Evolutionary conservation across 2,888 invertebrate genomes (phyloP).

Genomic region (Heliothis peltigera): DNA sequence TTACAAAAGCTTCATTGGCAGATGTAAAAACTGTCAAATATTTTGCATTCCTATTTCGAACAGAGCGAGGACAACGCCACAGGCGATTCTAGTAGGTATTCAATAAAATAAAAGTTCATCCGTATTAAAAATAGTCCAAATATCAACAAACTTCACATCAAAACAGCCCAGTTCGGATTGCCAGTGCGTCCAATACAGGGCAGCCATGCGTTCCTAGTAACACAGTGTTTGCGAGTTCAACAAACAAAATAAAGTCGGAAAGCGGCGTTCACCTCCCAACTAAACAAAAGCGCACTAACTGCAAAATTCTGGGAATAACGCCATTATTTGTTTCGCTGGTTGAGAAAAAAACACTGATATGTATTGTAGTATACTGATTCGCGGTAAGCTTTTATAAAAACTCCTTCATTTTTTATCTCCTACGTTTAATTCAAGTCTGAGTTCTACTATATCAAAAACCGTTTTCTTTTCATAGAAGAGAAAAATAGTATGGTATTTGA

Average conservation of each 20-base stretch:
- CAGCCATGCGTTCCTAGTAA: conserved; percentile 39
- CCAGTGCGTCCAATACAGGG: conserved; percentile 21
- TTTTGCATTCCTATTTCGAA: background rate
- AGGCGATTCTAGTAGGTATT: background rate
- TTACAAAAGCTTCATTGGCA: background rate
- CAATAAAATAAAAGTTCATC: conserved; percentile 7
- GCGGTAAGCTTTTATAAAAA: conserved; percentile 6
- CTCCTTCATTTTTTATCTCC: background rate
- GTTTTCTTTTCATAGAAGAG: no score
- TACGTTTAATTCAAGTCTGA: background rate
- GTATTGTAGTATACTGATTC: background rate
- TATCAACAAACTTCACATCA: conserved; percentile 34
- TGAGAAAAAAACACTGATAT: conserved; percentile 9
- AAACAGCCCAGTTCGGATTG: conserved; percentile 28
- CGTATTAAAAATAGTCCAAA: conserved; percentile 27
- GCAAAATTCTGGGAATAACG: conserved; percentile 22
- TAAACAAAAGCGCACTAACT: conserved; percentile 25
- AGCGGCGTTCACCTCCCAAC: conserved; percentile 22
- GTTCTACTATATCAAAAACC: no score
- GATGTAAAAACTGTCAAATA: background rate
- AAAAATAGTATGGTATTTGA: no score
- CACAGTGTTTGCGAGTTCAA: conserved; percentile 34
- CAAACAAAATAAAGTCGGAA: conserved; percentile 47
- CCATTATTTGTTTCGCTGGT: conserved; percentile 18
- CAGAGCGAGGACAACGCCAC: background rate